Percentiles rank a stretch among this genome's conserved stretches.
Conservation (phyloP, 2,113 vertebrate genomes). For the Chaetorhynchus papuensis region DNA sequence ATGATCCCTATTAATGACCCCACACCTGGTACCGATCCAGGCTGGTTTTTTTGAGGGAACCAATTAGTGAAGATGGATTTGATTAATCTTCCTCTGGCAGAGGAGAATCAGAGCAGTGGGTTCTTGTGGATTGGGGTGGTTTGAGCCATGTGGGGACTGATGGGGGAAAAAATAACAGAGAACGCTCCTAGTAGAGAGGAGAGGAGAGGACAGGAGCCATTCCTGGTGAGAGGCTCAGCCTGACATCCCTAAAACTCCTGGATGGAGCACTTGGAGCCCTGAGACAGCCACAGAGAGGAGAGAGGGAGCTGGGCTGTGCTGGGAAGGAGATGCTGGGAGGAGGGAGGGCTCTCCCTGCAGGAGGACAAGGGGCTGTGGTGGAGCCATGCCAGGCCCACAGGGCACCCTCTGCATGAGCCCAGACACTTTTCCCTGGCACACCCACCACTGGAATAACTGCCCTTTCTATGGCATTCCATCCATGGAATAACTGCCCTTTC, state of each 20-base stretch:
- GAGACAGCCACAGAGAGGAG: accelerated
- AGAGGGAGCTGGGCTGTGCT: not conserved
- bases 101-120: not conserved
- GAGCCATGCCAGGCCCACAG: not conserved
- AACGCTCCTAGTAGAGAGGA: not conserved
- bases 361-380: not conserved
- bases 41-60: not conserved
- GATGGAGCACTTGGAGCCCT: not conserved
- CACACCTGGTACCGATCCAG: not conserved
- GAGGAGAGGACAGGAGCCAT: not conserved
- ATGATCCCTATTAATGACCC: not conserved
- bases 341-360: no score
- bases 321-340: not conserved
- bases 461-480: not conserved
- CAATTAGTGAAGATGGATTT: not conserved
- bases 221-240: not conserved
- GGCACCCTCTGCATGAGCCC: not conserved
- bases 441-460: not conserved
- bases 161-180: not conserved
- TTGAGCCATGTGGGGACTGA: not conserved
- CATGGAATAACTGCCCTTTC: not conserved
- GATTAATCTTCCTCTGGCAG: not conserved
- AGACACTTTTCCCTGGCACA: not conserved
- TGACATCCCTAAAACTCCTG: not conserved
- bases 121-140: not conserved